phyloP scores from a whole-genome alignment of 2,113 vertebrate genomes.

The Prunella fulvescens region DNA sequence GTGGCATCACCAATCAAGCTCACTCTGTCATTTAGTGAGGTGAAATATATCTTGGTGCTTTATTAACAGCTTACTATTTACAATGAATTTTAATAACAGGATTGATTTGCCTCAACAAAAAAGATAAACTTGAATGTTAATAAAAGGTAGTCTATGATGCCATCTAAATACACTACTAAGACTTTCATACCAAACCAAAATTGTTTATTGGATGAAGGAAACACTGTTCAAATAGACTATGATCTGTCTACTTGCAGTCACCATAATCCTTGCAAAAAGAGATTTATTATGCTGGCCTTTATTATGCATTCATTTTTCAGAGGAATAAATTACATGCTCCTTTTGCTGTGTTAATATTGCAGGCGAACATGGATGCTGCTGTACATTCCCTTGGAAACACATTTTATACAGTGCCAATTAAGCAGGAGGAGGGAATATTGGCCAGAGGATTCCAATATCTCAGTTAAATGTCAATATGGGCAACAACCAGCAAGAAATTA shows the following conservation, averaged over 20 bases:
- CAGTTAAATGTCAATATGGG: conserved; percentile 52
- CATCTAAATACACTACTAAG: not conserved
- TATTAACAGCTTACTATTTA: not conserved
- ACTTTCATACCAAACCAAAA: not conserved
- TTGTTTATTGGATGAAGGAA: not conserved
- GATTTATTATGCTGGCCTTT: conserved; percentile 51
- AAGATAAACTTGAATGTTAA: not conserved
- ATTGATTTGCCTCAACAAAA: not conserved
- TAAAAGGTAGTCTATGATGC: not conserved
- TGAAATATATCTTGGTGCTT: not conserved
- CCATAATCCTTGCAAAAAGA: conserved; percentile 16
- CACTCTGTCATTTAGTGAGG: not conserved
- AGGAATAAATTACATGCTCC: conserved; percentile 52
- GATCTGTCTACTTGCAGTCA: not conserved
- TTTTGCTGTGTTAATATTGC: conserved; percentile 47
- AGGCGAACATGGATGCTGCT: not conserved
- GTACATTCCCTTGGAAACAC: conserved; percentile 31
- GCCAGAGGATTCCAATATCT: conserved; percentile 28
- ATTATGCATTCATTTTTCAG: conserved; percentile 33
- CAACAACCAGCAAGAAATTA: conserved; percentile 38
- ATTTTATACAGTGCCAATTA: conserved; percentile 58
- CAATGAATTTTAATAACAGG: not conserved
- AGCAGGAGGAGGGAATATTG: conserved; percentile 44
- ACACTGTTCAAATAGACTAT: not conserved
- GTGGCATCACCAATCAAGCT: not conserved